These are phyloP conservation scores for Melitaea cinxia DNA, from an alignment of 1,140 invertebrate species.

Conservation along the genomic window DNA sequence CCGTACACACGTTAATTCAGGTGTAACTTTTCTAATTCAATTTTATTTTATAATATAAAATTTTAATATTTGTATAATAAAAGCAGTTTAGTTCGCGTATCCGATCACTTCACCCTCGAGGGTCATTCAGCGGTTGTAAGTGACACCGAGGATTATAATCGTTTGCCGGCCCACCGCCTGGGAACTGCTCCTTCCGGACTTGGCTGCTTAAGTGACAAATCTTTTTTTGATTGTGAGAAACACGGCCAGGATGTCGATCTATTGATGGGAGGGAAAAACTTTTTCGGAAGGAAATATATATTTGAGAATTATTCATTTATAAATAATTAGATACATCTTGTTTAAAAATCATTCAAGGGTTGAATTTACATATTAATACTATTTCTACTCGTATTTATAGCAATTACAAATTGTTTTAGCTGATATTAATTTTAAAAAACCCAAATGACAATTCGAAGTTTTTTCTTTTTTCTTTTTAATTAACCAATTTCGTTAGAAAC, in stretches of 20 bases:
- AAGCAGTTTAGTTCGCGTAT: slow-evolving; percentile 34
- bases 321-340: too few relatives aligned
- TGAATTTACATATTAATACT: too few relatives aligned
- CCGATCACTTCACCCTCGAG: slow-evolving; percentile 56
- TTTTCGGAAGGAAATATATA: slow-evolving; percentile 28
- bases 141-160: slow-evolving; percentile 69
- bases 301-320: too few relatives aligned
- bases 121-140: slow-evolving; percentile 68
- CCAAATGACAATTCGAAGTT: too few relatives aligned
- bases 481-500: too few relatives aligned
- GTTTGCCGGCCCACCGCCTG: slow-evolving; percentile 61
- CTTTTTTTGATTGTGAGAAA: slow-evolving; percentile 80
- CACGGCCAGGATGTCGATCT: slow-evolving; percentile 53
- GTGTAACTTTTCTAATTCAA: background rate
- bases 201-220: slow-evolving; percentile 74
- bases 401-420: too few relatives aligned
- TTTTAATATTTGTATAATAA: background rate
- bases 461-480: too few relatives aligned
- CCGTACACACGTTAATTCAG: background rate
- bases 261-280: slow-evolving; percentile 45
- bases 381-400: too few relatives aligned
- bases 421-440: too few relatives aligned
- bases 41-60: background rate
- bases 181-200: slow-evolving; percentile 69
- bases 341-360: too few relatives aligned